Base-by-base conservation (phyloP, 2,888 invertebrate species). In the Ichneumon xanthorius region DNA sequence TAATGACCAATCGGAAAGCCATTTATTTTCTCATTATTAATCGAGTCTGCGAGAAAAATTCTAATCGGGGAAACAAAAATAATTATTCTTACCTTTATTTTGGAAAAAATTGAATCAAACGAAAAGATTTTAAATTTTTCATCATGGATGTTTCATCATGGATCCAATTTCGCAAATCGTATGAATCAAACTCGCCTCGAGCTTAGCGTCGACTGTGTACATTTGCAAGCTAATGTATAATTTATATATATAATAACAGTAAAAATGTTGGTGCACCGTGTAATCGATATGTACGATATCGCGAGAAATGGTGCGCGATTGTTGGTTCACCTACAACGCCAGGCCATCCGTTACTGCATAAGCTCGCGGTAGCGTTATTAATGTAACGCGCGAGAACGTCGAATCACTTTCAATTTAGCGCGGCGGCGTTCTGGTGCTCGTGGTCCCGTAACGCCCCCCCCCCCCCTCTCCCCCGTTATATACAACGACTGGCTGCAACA, bases 401-500 rank as follows among this genome's bases (percentile, higher is more conserved):
- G 84, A 80, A 84, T 84, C 84, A 84, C 84, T 84, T 84, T 84
- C 84, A 84, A 84, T 84, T 84, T 84, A 84, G 55, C 70, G 83
- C 63, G 55, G 61, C 33, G 19, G 53, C 71, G 30, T 72, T 79
- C 68, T 63, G 50, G 37, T 50, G 30, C 30, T 37, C 33, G 50
- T 40, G 61, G 63, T n/a, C 30, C 73, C 30, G 45, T 16, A n/a
- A 30, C 61, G 48, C 14, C 48, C 45, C 45, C 45, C 16, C 4
- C 16, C 4, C 48, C 33, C 3, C n/a, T 0, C 11, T 14, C 45
- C 45, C 16, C 16, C 58, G 22, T 45, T 58, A 26, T 58, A 40
- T 73, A 26, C 58, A 55, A 48, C 22, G 76, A 70, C 37, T 26
- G 30, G 37, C 45, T 63, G 37, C 48, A 61, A 63, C 50, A 45